A percentile compares a stretch with the other conserved stretches of the same genome.
Conservation (phyloP, 2,888 invertebrate genomes). For the Ypsolopha sequella region DNA sequence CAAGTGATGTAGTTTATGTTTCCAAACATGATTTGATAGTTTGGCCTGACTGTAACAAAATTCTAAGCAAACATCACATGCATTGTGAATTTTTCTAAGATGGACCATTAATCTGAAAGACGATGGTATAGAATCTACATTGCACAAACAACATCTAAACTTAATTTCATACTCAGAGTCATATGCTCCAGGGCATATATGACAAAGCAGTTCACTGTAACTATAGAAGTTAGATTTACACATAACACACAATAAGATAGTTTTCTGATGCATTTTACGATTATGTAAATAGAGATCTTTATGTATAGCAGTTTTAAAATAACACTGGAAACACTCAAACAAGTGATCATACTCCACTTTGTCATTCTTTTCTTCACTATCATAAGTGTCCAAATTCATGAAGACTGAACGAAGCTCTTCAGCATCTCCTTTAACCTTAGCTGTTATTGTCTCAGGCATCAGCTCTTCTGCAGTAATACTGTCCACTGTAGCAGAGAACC, state of each 20-base stretch:
- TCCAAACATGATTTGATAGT: slow-evolving; percentile 90
- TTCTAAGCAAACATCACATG: slow-evolving; percentile 90
- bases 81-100: slow-evolving; percentile 84
- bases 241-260: slow-evolving; percentile 86
- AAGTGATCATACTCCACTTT: slow-evolving; percentile 73
- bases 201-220: slow-evolving; percentile 89
- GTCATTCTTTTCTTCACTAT: slow-evolving; percentile 70
- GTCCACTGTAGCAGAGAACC: slow-evolving; percentile 83
- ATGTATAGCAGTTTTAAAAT: slow-evolving; percentile 81
- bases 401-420: slow-evolving; percentile 73
- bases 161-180: slow-evolving; percentile 74
- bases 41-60: slow-evolving; percentile 83
- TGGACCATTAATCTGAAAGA: slow-evolving; percentile 92
- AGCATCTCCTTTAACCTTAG: slow-evolving; percentile 73
- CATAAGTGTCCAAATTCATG: slow-evolving; percentile 81
- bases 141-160: slow-evolving; percentile 87
- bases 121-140: slow-evolving; percentile 82
- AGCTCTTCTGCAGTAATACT: slow-evolving; percentile 83
- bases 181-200: slow-evolving; percentile 86
- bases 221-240: slow-evolving; percentile 89
- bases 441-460: slow-evolving; percentile 77
- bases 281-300: slow-evolving; percentile 90
- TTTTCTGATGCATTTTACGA: slow-evolving; percentile 88
- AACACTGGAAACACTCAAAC: slow-evolving; percentile 90
- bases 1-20: slow-evolving; percentile 88